Evolutionary conservation across 2,888 invertebrate species (phyloP).

Genomic region (Smittia aterrima): DNA sequence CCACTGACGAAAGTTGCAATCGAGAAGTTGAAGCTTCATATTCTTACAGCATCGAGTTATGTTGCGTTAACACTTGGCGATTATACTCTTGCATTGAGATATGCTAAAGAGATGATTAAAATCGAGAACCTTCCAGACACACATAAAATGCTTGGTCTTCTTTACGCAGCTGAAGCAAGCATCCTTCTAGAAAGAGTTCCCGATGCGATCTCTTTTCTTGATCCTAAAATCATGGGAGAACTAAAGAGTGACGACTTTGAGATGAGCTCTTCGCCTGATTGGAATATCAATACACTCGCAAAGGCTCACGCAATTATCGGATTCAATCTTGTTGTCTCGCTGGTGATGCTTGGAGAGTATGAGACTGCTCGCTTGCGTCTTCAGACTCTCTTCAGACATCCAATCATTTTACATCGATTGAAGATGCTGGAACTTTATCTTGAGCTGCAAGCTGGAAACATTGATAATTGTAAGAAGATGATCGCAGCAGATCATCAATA

Average conservation of each 20-base stretch:
- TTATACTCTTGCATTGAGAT: conserved; percentile 72
- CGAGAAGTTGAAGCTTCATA: conserved; percentile 61
- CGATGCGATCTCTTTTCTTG: conserved; percentile 81
- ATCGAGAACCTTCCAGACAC: conserved; percentile 71
- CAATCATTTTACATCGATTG: conserved; percentile 49
- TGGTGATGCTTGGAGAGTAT: conserved; percentile 71
- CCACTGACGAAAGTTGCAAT: conserved; percentile 63
- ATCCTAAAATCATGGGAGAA: conserved; percentile 68
- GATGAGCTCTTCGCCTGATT: conserved; percentile 50
- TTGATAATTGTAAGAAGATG: conserved; percentile 57
- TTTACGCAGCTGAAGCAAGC: conserved; percentile 87
- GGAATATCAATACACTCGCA: conserved; percentile 52
- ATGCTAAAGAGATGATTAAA: conserved; percentile 70
- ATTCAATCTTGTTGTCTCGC: conserved; percentile 75
- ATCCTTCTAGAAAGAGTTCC: conserved; percentile 76
- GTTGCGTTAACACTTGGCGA: conserved; percentile 82
- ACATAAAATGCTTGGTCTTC: conserved; percentile 77
- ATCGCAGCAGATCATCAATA: conserved; percentile 48
- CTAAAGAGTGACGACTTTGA: conserved; percentile 56
- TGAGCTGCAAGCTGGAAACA: conserved; percentile 58
- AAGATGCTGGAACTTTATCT: conserved; percentile 58
- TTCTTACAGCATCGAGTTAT: conserved; percentile 79
- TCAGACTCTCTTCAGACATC: conserved; percentile 49
- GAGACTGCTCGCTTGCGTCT: conserved; percentile 58
- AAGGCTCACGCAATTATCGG: conserved; percentile 70